Base-by-base conservation (phyloP, 2,113 vertebrate species). In the Oreocharis arfaki region DNA sequence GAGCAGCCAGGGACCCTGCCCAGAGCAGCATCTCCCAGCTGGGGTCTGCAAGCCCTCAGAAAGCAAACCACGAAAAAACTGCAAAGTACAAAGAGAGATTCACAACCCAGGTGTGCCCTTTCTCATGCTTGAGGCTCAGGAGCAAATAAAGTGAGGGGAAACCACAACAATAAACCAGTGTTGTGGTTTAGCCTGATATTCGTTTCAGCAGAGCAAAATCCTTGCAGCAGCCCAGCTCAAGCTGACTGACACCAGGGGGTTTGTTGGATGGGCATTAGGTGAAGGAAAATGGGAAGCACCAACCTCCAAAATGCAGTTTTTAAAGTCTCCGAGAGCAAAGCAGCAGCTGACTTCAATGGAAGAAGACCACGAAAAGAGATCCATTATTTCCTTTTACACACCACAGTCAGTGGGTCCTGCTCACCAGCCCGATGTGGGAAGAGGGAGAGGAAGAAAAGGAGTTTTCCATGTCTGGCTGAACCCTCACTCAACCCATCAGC, bases 331-430 rank as follows among this genome's bases (percentile, higher is more conserved):
- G n/a, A 60, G 20, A 53, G 56, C 57, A 76, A 87, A 53, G n/a
- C 19, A 52, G 22, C 32, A 49, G 35, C 32, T 35, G 37, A 35
- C 9, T 46, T 52, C 22, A 39, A 1, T 7, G 15, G 71, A 81
- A 61, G 37, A 56, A 13, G 5, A 21, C 19, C 15, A 19, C 3
- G 7, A 50, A 14, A 49, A 67, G 56, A 26, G 10, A 15, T 17
- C 30, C 13, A 5, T 44, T 5, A 5, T n/a, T 83, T 56, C 57
- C 37, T 77, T 88, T 77, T 13, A 37, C 21, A 64, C 46, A 14
- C 6, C 2, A 4, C 33, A 17, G 32, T 24, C 22, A 22, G 27
- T 0, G 1, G 13, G 35, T 73, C 67, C 49, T n/a, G 11, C 69
- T 82, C 41, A 59, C n/a, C 35, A 47, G 22, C 5, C 1, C 2